Percentiles rank a stretch among this genome's conserved stretches.
Evolutionary conservation across 1,140 invertebrate species (phyloP).

Genomic region (Chironomus striatipennis): DNA sequence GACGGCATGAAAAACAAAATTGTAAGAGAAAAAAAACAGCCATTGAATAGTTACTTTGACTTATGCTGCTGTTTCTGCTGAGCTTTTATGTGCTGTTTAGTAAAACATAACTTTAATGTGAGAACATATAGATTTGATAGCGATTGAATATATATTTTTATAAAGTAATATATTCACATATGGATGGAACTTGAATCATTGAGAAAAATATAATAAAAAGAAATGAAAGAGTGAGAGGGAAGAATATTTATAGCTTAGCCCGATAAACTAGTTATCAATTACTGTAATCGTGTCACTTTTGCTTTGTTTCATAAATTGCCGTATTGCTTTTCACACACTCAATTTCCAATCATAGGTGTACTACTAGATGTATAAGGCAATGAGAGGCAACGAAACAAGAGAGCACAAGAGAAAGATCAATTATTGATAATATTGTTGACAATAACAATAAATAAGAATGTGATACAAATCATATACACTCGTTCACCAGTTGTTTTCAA

Average conservation of each 20-base stretch:
- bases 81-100: conserved; percentile 12
- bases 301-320: conserved; percentile 8
- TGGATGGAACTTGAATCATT: too few relatives aligned
- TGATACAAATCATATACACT: conserved; percentile 14
- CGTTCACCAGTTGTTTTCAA: conserved; percentile 7
- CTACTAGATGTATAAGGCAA: neutral
- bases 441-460: conserved; percentile 15
- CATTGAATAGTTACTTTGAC: neutral
- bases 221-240: too few relatives aligned
- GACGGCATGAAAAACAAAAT: neutral
- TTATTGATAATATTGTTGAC: conserved; percentile 14
- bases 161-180: too few relatives aligned
- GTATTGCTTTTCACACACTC: conserved; percentile 12
- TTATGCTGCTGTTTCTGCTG: conserved; percentile 6
- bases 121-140: conserved; percentile 14
- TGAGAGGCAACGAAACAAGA: neutral
- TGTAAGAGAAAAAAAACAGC: neutral
- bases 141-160: neutral
- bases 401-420: conserved; percentile 11
- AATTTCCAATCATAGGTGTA: too few relatives aligned
- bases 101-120: conserved; percentile 10
- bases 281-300: conserved; percentile 7
- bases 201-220: too few relatives aligned
- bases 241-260: neutral
- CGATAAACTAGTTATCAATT: conserved; percentile 14